Evolutionary conservation across 2,113 vertebrate species (phyloP), one percentile per base, ranked within the genome.

Genomic region (Onychostruthus taczanowskii): DNA sequence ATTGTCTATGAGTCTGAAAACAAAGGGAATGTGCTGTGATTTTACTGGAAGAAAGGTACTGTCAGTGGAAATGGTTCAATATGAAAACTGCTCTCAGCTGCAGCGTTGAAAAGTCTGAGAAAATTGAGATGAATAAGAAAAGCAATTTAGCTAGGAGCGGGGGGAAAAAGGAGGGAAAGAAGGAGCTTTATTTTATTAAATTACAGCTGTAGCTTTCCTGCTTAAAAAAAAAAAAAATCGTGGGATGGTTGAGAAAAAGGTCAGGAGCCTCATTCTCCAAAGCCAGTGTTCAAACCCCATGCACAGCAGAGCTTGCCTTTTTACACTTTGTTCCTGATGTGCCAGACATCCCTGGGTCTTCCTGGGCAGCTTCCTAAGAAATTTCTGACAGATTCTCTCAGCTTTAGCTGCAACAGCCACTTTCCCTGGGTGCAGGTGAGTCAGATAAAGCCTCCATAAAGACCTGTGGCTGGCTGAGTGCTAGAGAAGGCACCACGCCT

Each of bases 11-110:
- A 93, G 79, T 12, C 85, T 88, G 93, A 85, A 92, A 91, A 96
- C 93, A 94, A 93, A 95, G 79, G 46, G 56, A 84, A 76, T 67
- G 77, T 35, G 68, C 84, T 90, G 77, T 69, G 84, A 83, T 93
- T 93, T 93, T 70, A 83, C 85, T 92, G 86, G 81, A 84, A 89
- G 87, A 33, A 91, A 97, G 75, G 83, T 81, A 76, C 67, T 67
- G 62, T 47, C 18, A 0, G 56, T 90, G 55, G 82, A 89, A 87
- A 87, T 44, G n/a, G 64, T 46, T 93, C 83, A 41, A 18, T 84
- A 44, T n/a, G 19, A 91, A 92, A 95, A 86, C 2, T 18, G 50
- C 43, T 78, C 46, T 55, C 14, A 3, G 31, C 28, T 81, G 50
- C 49, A 52, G 39, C 27, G 20, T 26, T 82, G 67, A 75, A 94